These are phyloP conservation scores for Phocoena phocoena DNA, from an alignment of 2,113 vertebrate species.

Conservation along the genomic window DNA sequence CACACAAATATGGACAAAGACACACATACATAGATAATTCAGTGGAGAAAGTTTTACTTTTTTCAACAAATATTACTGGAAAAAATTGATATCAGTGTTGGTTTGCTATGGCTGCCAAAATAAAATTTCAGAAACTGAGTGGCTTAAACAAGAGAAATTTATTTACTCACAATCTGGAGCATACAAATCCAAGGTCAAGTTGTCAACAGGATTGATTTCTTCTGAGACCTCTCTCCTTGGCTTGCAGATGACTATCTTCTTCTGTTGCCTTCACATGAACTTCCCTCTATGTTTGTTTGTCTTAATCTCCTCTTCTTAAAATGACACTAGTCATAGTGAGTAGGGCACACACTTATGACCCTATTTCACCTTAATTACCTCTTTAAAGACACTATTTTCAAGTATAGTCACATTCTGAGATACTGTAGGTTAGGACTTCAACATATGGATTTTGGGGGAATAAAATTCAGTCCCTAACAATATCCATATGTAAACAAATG, in stretches of 20 bases:
- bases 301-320: background rate
- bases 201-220: background rate
- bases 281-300: background rate
- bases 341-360: rapidly evolving
- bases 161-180: background rate
- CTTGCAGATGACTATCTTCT: background rate
- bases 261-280: background rate
- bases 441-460: background rate
- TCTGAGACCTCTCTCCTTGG: background rate
- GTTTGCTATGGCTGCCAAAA: background rate
- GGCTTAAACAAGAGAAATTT: background rate
- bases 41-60: background rate
- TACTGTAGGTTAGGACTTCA: background rate
- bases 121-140: background rate
- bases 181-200: background rate
- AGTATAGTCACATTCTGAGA: background rate
- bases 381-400: background rate
- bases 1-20: background rate
- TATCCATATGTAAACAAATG: background rate
- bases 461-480: background rate
- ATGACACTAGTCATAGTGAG: background rate
- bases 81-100: background rate
- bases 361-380: background rate
- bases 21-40: background rate
- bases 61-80: background rate